Base-by-base conservation (phyloP, 2,888 invertebrate genomes). In the Eumerus sabulonum region DNA sequence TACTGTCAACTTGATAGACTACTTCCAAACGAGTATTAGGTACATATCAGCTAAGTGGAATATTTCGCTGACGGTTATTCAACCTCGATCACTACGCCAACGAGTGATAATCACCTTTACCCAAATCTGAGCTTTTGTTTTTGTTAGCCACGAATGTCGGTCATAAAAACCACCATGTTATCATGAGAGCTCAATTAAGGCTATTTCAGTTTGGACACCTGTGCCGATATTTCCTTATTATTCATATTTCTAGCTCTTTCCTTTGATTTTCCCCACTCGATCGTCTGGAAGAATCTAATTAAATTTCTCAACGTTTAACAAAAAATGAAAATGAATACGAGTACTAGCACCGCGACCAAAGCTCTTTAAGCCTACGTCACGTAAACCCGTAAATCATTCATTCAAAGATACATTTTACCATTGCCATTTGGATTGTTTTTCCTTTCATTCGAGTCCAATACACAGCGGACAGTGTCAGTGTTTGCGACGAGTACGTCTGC, bases 371-470 rank as follows among this genome's bases (percentile, higher is more conserved):
- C 47, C 45, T 50, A 44, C 63, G 50, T 50, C 53, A 38, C 19
- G 59, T 64, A 68, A 73, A 79, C 73, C 62, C 19, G 59, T 64
- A 68, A 73, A 79, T 79, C 62, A 73, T 64, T 79, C 79, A 79
- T 73, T 72, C 66, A 57, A 57, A 77, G 59, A 66, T 51, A 54
- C 18, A 9, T 18, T 17, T 48, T 53, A 51, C 27, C 42, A 53
- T 64, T 59, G 56, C 66, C 44, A 63, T 70, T 68, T 74, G 44
- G 42, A 70, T 60, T 74, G 53, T 68, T 53, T 67, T 68, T 59
- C 79, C 57, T 64, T 73, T 74, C 63, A 54, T 68, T 40, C 35
- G 45, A 45, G 2, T 27, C 27, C 27, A 7, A 27, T 27, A 27
- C 27, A 14, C 42, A 13, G 40, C 40, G 35, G 27, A 13, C 1